Evolutionary conservation across 2,113 vertebrate genomes (phyloP).

Genomic region (Caranx ignobilis): DNA sequence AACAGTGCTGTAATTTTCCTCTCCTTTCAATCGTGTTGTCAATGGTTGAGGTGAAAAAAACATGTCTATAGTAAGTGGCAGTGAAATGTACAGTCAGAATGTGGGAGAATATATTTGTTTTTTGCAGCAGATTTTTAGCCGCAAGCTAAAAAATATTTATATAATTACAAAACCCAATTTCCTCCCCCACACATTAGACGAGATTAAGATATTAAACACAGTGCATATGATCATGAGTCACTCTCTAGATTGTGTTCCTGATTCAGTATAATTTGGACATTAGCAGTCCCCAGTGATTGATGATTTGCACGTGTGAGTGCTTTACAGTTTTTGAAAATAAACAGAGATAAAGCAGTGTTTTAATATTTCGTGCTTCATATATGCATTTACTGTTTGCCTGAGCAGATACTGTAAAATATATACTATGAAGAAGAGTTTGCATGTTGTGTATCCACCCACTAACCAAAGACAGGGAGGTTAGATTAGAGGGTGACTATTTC

Average conservation of each 20-base stretch:
- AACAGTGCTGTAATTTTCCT: constrained; percentile 47
- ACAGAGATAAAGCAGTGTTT: not conserved
- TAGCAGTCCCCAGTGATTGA: not conserved
- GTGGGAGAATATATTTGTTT: not conserved
- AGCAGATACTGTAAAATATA: not conserved
- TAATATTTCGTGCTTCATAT: not conserved
- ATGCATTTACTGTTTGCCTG: not conserved
- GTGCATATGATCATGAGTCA: not conserved
- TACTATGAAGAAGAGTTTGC: too few species aligned
- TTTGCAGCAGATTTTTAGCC: not conserved
- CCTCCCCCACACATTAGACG: not conserved
- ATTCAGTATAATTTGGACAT: not conserved
- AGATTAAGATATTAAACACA: not conserved
- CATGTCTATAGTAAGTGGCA: not conserved
- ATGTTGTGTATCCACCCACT: not conserved
- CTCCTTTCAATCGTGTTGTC: constrained; percentile 21
- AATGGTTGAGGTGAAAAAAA: constrained; percentile 31
- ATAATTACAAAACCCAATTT: constrained; percentile 7
- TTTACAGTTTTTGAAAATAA: not conserved
- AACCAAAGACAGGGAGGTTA: not conserved
- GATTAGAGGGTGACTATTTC: not conserved
- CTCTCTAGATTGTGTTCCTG: not conserved
- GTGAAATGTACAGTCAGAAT: constrained; percentile 9
- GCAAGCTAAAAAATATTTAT: not conserved
- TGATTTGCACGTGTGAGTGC: not conserved